A percentile compares a stretch with the other conserved stretches of the same genome.
Conservation (phyloP, 2,113 vertebrate species). For the Ornithorhynchus anatinus region DNA sequence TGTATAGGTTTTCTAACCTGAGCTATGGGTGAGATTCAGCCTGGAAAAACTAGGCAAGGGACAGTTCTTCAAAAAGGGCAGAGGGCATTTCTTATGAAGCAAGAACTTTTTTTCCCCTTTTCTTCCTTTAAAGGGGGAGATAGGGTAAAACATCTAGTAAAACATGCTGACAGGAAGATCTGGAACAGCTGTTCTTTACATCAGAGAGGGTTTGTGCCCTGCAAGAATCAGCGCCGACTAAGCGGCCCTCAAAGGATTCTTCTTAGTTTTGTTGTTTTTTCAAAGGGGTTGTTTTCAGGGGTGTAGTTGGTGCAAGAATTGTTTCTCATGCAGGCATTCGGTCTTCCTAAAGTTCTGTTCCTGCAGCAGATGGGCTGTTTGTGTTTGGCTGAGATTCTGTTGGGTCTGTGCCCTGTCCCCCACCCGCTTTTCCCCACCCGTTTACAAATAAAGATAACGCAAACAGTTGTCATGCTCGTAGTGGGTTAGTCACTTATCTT, state of each 20-base stretch:
- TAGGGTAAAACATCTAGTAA: not conserved
- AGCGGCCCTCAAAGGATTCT: accelerated
- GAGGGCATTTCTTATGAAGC: not conserved
- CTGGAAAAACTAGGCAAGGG: not conserved
- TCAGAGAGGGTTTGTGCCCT: accelerated
- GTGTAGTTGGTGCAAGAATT: too few species aligned
- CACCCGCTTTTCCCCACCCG: not conserved
- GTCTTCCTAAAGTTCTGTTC: too few species aligned
- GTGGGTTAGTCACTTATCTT: conserved; percentile 37
- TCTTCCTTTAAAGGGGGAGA: not conserved
- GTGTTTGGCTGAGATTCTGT: conserved; percentile 47
- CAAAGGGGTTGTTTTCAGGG: not conserved
- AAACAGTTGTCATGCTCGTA: not conserved
- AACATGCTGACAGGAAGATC: conserved; percentile 22
- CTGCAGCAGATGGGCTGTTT: too few species aligned
- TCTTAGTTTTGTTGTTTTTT: not conserved
- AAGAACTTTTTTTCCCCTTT: not conserved
- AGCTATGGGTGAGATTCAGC: not conserved
- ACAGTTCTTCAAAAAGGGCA: not conserved
- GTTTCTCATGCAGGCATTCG: too few species aligned
- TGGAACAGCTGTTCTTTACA: not conserved
- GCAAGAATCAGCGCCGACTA: accelerated
- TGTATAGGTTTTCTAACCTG: not conserved
- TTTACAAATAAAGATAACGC: conserved; percentile 1
- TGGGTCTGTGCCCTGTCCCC: not conserved